These are phyloP conservation scores for Triplophysa dalaica DNA, from an alignment of 2,113 vertebrate genomes.

Conservation along the genomic window DNA sequence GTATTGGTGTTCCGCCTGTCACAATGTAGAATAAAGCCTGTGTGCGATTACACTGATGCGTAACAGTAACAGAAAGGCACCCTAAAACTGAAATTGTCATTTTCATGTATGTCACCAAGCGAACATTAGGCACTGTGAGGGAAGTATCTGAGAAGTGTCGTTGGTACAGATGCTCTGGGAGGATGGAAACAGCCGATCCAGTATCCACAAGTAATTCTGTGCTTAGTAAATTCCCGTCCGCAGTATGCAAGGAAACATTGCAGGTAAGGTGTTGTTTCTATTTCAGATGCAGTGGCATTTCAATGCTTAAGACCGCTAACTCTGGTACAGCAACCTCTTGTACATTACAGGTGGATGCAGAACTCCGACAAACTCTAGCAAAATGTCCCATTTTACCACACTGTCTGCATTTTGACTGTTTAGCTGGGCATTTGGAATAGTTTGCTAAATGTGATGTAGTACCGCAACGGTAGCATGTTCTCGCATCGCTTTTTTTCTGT, in stretches of 20 bases:
- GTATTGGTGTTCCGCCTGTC: no score
- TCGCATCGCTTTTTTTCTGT: background rate
- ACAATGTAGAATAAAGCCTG: no score
- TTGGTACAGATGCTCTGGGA: no score
- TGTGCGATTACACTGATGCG: no score
- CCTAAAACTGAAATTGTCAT: no score
- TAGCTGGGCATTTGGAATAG: slow-evolving; percentile 7
- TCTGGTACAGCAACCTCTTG: slow-evolving; percentile 18
- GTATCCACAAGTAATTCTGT: background rate
- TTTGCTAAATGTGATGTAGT: background rate
- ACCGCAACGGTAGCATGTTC: background rate
- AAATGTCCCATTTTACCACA: background rate
- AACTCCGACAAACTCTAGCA: slow-evolving; percentile 1
- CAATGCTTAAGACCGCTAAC: slow-evolving; percentile 13
- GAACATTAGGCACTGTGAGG: no score
- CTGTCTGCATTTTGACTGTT: background rate
- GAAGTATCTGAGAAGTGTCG: no score
- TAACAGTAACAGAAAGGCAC: no score
- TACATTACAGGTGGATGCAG: background rate
- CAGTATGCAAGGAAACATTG: background rate
- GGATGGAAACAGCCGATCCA: background rate
- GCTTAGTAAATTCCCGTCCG: background rate
- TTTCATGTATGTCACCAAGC: no score
- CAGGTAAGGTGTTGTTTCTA: background rate
- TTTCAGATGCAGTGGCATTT: background rate